phyloP scores from a whole-genome alignment of 2,113 vertebrate genomes.

The Centrocercus urophasianus region DNA sequence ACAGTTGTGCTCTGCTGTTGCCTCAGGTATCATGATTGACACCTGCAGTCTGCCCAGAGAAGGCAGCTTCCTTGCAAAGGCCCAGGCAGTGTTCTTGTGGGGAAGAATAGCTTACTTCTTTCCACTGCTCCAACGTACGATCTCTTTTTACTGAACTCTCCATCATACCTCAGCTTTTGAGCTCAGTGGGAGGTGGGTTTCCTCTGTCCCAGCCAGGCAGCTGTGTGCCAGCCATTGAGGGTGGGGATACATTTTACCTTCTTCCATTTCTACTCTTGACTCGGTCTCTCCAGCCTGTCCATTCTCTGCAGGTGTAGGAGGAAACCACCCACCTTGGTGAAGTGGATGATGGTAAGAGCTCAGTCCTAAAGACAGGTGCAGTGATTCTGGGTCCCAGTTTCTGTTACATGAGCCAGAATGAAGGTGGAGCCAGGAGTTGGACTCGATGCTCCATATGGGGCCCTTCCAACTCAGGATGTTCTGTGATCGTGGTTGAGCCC shows the following conservation, averaged over 20 bases:
- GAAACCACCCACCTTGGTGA: neutral
- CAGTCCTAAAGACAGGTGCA: too few relatives aligned
- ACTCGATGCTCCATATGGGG: too few relatives aligned
- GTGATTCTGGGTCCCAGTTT: too few relatives aligned
- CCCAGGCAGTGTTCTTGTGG: accelerated
- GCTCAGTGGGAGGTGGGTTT: neutral
- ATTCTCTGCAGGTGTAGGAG: neutral
- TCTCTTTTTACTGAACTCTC: neutral
- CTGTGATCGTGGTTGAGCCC: too few relatives aligned
- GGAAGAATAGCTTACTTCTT: neutral
- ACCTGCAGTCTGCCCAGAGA: neutral
- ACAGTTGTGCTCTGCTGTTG: too few relatives aligned
- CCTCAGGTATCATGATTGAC: accelerated
- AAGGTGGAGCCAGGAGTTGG: too few relatives aligned
- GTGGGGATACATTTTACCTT: accelerated
- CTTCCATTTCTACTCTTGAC: accelerated
- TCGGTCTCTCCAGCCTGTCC: neutral
- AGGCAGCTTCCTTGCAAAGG: neutral
- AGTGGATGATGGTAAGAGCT: too few relatives aligned
- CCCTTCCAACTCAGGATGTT: too few relatives aligned
- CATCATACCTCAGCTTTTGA: neutral
- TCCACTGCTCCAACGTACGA: neutral
- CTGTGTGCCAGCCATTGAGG: neutral
- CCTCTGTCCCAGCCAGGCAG: neutral
- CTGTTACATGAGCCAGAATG: too few relatives aligned